Percentiles rank a stretch among this genome's conserved stretches.
Evolutionary conservation across 2,797 vertebrate genomes (phyloP).

Genomic region (Corythornis leucogaster): DNA sequence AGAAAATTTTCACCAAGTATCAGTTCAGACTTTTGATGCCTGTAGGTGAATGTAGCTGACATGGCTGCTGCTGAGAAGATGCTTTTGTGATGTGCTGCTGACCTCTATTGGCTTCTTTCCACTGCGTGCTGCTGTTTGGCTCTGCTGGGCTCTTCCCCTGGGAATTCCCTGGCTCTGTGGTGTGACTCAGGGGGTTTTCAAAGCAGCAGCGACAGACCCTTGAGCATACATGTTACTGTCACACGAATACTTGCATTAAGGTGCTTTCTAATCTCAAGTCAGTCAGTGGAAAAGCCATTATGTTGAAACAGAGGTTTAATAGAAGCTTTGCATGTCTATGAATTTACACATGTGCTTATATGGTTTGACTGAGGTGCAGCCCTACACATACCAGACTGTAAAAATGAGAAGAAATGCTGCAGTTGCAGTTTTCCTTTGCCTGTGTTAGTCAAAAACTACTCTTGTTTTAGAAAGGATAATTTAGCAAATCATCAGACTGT

Average conservation of each 20-base stretch:
- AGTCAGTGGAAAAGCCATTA: neutral
- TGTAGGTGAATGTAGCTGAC: neutral
- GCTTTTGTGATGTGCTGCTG: slow-evolving; percentile 56
- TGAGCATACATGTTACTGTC: neutral
- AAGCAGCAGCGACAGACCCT: neutral
- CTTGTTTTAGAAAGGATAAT: slow-evolving; percentile 15
- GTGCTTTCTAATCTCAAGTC: neutral
- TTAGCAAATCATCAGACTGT: slow-evolving; percentile 11
- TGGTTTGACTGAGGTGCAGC: rapidly evolving
- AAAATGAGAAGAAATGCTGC: neutral
- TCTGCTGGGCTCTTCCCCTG: neutral
- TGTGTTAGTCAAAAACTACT: slow-evolving; percentile 28
- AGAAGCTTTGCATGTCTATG: neutral
- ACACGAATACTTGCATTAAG: neutral
- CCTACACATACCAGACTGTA: neutral
- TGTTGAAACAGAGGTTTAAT: neutral
- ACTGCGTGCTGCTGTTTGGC: neutral
- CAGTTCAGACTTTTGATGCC: neutral
- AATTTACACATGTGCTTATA: neutral
- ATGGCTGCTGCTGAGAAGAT: neutral
- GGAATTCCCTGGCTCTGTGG: neutral
- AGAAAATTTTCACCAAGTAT: neutral
- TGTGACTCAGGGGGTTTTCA: neutral
- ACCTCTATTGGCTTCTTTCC: slow-evolving; percentile 63
- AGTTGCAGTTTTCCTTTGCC: neutral